Conservation (phyloP, 2,888 invertebrate genomes). For the Orchesella flavescens region DNA sequence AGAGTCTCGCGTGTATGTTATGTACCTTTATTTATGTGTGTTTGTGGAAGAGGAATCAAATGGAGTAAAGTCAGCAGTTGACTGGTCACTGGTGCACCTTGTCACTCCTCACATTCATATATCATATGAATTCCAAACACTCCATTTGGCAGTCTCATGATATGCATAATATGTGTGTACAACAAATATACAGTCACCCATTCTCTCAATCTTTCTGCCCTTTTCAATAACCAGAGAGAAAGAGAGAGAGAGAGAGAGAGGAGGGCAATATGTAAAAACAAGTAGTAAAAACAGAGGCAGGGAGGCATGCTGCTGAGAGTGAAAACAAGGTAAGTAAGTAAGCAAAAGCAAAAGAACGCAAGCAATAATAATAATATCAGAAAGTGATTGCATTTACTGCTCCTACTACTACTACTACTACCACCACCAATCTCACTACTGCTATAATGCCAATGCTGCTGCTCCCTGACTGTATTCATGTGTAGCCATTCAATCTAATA, state of each 20-base stretch:
- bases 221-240: slow-evolving; percentile 38
- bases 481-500: background rate
- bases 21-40: background rate
- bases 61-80: slow-evolving; percentile 51
- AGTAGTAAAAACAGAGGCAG: slow-evolving; percentile 2
- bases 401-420: slow-evolving; percentile 4
- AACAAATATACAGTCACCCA: too few relatives aligned
- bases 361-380: slow-evolving; percentile 3
- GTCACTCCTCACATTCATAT: slow-evolving; percentile 56
- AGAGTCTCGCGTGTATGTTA: background rate
- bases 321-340: slow-evolving; percentile 21
- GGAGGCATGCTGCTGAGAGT: slow-evolving; percentile 7
- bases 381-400: slow-evolving; percentile 16
- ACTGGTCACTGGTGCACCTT: slow-evolving; percentile 67
- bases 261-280: slow-evolving; percentile 27
- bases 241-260: slow-evolving; percentile 29
- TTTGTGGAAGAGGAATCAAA: background rate
- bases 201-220: background rate
- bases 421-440: background rate
- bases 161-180: background rate
- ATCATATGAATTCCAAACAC: slow-evolving; percentile 22
- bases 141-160: slow-evolving; percentile 17
- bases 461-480: too few relatives aligned
- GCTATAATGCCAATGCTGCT: too few relatives aligned
- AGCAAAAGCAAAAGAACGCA: slow-evolving; percentile 7